Percentiles rank a stretch among this genome's conserved stretches.
phyloP scores from a whole-genome alignment of 2,888 invertebrate genomes.

The Yponomeuta malinellus region DNA sequence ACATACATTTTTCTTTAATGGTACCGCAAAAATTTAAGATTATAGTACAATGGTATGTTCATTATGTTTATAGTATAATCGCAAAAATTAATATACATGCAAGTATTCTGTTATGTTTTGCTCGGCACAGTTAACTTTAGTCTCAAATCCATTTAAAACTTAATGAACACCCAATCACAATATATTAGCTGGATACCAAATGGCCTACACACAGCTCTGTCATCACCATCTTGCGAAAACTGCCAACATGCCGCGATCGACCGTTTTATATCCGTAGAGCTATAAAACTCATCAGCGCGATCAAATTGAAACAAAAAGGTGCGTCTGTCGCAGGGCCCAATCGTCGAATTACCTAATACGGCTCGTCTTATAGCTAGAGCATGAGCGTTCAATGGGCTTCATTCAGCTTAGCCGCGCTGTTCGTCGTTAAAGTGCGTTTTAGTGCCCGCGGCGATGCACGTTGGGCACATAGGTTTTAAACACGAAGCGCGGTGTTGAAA shows the following conservation, averaged over 20 bases:
- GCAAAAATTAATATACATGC: too few relatives aligned
- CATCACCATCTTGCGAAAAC: too few relatives aligned
- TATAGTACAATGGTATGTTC: too few relatives aligned
- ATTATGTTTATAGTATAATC: too few relatives aligned
- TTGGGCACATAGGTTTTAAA: not conserved
- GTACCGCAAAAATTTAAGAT: too few relatives aligned
- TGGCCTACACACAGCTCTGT: too few relatives aligned
- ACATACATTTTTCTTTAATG: too few relatives aligned
- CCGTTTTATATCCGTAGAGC: not conserved
- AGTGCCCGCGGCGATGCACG: conserved; percentile 12
- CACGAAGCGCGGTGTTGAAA: conserved; percentile 5
- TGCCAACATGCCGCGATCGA: not conserved
- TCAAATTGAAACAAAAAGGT: not conserved
- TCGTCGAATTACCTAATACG: conserved; percentile 9
- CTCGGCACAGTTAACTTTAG: too few relatives aligned
- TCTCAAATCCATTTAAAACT: too few relatives aligned
- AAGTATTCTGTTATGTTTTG: too few relatives aligned
- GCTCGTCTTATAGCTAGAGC: conserved; percentile 1
- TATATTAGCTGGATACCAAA: too few relatives aligned
- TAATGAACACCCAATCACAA: too few relatives aligned
- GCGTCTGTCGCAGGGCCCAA: not conserved
- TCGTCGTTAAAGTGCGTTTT: conserved; percentile 15
- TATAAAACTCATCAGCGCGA: not conserved
- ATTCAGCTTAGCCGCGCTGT: conserved; percentile 8
- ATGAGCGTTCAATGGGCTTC: conserved; percentile 14